These are phyloP conservation scores for Microcebus jonahi DNA, from an alignment of 2,113 vertebrate genomes.

Conservation along the genomic window DNA sequence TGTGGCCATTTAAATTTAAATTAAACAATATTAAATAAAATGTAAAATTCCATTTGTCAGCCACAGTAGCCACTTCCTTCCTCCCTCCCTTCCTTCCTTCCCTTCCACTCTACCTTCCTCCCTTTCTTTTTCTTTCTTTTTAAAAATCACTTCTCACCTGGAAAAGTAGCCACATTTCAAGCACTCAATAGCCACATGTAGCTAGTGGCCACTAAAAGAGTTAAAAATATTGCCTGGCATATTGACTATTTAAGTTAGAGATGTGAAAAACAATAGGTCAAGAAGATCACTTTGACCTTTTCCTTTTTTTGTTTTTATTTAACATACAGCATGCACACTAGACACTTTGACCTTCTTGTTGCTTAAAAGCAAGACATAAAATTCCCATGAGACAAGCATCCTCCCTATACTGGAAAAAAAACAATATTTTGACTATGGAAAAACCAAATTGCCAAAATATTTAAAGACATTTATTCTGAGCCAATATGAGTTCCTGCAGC, in stretches of 20 bases:
- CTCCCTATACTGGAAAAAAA: neutral
- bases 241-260: neutral
- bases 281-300: neutral
- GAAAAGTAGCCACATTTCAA: neutral
- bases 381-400: neutral
- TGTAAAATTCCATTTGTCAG: neutral
- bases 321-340: neutral
- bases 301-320: neutral
- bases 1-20: neutral
- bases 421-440: neutral
- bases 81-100: too few species aligned
- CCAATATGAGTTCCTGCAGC: too few species aligned
- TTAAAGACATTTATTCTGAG: too few species aligned
- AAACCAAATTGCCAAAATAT: too few species aligned
- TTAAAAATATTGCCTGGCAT: neutral
- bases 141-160: too few species aligned
- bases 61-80: neutral
- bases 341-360: neutral
- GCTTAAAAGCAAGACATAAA: neutral
- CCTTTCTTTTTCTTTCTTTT: too few species aligned
- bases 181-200: neutral
- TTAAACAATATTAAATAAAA: neutral
- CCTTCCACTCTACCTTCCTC: too few species aligned
- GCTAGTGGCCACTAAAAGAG: neutral
- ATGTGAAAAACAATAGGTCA: neutral